These are phyloP conservation scores for Hyphantria cunea DNA, from an alignment of 1,140 invertebrate species.

Conservation along the genomic window DNA sequence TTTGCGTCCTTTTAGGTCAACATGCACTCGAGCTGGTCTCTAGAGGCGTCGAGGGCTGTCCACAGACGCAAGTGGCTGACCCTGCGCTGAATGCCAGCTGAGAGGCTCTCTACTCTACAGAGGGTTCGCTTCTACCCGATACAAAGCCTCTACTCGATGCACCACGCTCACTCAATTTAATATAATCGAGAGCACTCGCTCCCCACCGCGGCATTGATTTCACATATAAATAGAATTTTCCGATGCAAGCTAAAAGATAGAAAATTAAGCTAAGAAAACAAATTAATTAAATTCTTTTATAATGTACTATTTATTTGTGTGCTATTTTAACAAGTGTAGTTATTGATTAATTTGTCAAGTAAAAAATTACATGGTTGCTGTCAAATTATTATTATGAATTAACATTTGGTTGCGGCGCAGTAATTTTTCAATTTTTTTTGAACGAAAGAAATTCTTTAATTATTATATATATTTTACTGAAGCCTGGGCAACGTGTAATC, in stretches of 20 bases:
- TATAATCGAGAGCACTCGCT: conserved; percentile 35
- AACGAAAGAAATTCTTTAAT: too few relatives aligned
- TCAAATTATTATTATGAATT: too few relatives aligned
- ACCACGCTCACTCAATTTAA: conserved; percentile 36
- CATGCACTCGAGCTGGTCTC: conserved; percentile 36
- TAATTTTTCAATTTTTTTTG: too few relatives aligned
- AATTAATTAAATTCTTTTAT: not conserved
- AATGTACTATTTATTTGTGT: too few relatives aligned
- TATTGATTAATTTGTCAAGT: too few relatives aligned
- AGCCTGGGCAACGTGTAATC: too few relatives aligned
- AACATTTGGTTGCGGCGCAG: too few relatives aligned
- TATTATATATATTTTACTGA: too few relatives aligned
- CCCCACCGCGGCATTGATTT: conserved; percentile 6
- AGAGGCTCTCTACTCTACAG: conserved; percentile 39
- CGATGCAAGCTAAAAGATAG: conserved; percentile 12
- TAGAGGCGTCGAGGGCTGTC: conserved; percentile 27
- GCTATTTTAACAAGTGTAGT: too few relatives aligned
- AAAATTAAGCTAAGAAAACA: not conserved
- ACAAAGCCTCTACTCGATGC: conserved; percentile 51
- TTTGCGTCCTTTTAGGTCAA: conserved; percentile 42
- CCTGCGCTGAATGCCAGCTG: conserved; percentile 32
- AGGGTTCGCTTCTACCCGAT: conserved; percentile 27
- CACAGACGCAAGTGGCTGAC: conserved; percentile 24
- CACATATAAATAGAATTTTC: conserved; percentile 8
- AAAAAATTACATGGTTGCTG: too few relatives aligned